A percentile compares a stretch with the other conserved stretches of the same genome.
Conservation (phyloP, 2,113 vertebrate genomes). For the Phalacrocorax aristotelis region DNA sequence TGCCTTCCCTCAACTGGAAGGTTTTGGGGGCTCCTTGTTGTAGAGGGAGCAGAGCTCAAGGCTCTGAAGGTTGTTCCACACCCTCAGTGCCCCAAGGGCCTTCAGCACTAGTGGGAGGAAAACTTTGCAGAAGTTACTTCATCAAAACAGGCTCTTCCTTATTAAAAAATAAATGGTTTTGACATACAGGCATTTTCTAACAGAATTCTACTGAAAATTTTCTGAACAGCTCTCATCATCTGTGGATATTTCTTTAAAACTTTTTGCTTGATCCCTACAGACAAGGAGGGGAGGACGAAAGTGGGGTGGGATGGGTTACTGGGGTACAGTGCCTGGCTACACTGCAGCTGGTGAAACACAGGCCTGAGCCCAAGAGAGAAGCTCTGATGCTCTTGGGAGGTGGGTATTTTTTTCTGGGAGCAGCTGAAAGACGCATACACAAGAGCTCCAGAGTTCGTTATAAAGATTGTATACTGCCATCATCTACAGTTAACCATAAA, state of each 20-base stretch:
- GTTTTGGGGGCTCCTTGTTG: neutral
- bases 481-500: neutral
- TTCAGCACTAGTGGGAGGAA: fast-evolving
- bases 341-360: neutral
- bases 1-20: neutral
- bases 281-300: neutral
- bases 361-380: neutral
- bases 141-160: neutral
- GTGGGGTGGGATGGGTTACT: no score
- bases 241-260: neutral
- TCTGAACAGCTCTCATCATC: neutral
- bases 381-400: neutral
- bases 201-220: neutral
- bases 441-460: neutral
- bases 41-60: neutral
- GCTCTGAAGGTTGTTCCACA: neutral
- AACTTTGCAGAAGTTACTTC: neutral
- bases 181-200: neutral
- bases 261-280: neutral
- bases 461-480: neutral
- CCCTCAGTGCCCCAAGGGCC: neutral
- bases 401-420: neutral
- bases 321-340: no score
- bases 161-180: neutral
- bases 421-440: neutral